Base-by-base conservation (phyloP, 2,888 invertebrate genomes). In the Tupiocoris notatus region DNA sequence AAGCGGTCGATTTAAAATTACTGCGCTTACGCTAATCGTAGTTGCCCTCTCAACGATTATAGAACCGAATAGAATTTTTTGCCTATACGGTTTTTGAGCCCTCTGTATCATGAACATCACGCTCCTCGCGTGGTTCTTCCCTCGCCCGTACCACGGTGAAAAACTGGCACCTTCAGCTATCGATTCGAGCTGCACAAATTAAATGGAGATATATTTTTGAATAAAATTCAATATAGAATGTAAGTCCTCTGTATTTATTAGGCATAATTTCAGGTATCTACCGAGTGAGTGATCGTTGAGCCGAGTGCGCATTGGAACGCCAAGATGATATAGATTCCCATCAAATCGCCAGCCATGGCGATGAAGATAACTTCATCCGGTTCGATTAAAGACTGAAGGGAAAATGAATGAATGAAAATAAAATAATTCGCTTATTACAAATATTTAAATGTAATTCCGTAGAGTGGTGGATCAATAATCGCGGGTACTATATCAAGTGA, bases 121-220 rank as follows among this genome's bases (percentile, higher is more conserved):
- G 2, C 54, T 22, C 7, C 6, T 2, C 9, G 6, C n/a, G n/a
- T n/a, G 21, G 18, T 12, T 3, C 2, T 39, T 25, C 2, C 18
- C 66, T 12, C 66, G n/a, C 1, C 1, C 7, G 25, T 66, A 66
- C 66, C 66, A 66, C 17, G 6, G 7, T 1, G 66, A 39, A 3
- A 20, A 25, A 16, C 22, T 39, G 17, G 22, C 66, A 17, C 24
- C 66, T 1, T n/a, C n/a, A 16, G 39, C 23, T 12, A 66, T n/a
- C 54, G 66, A 39, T 17, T 66, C 39, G 17, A 66, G 66, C 66
- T 66, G 54, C n/a, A n/a, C n/a, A n/a, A n/a, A n/a, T n/a, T 9
- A 7, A 12, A 54, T 54, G 7, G 54, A 54, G 22, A 9, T 62
- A 16, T 6, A 62, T 58, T 58, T n/a, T n/a, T n/a, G n/a, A n/a